Conservation (phyloP, 1,140 invertebrate genomes). For the Holotrichia oblita region DNA sequence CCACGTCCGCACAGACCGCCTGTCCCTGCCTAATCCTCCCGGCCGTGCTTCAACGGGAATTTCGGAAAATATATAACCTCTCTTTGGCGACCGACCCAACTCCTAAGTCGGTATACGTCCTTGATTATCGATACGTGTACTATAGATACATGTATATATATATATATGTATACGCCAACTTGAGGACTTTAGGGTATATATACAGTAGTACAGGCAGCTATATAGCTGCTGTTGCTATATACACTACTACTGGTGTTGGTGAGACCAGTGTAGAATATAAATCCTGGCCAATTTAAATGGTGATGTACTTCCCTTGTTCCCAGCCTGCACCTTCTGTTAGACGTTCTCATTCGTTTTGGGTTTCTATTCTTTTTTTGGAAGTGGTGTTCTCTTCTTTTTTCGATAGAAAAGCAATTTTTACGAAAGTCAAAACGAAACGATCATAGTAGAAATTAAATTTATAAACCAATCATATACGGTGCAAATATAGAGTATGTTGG, state of each 20-base stretch:
- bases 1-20: constrained; percentile 20
- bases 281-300: constrained; percentile 25
- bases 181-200: not conserved
- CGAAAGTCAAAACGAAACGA: too few relatives aligned
- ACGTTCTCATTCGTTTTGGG: not conserved
- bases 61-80: constrained; percentile 30
- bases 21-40: constrained; percentile 24
- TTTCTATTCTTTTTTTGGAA: too few relatives aligned
- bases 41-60: constrained; percentile 27
- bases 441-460: too few relatives aligned
- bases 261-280: not conserved
- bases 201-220: too few relatives aligned
- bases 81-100: not conserved
- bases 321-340: not conserved
- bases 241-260: not conserved
- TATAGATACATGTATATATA: not conserved
- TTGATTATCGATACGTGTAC: constrained; percentile 26
- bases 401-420: too few relatives aligned
- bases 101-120: constrained; percentile 27
- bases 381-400: too few relatives aligned
- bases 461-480: too few relatives aligned
- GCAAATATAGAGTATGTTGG: too few relatives aligned
- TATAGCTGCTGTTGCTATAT: too few relatives aligned
- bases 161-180: not conserved
- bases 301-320: constrained; percentile 2